Base-by-base conservation (phyloP, 2,113 vertebrate genomes). In the Aviceda subcristata region DNA sequence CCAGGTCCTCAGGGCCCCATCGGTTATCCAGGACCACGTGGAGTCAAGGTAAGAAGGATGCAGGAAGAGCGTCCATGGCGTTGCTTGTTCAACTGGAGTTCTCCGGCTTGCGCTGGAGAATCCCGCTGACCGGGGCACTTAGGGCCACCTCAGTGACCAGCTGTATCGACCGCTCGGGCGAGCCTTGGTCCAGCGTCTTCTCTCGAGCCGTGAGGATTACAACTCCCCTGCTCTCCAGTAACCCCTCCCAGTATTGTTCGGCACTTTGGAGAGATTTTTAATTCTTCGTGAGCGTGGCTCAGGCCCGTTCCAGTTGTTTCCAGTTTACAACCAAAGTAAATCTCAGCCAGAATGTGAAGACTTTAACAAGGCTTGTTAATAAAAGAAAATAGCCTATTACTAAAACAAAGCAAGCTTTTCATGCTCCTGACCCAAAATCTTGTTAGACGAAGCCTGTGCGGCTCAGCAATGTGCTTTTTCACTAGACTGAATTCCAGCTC, bases 1-100 rank as follows among this genome's bases (percentile, higher is more conserved):
- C 89, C 99, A 23, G 99, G 99, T 39, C 98, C 99, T 91, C 99
- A 99, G 98, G 99, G 99, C 78, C 99, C 99, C 23, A 98, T 99
- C 1, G 99, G 99, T 74, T 99, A 99, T 66, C 99, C 99, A 10
- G 99, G 99, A 26, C 98, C 99, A 7, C 98, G 99, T 7, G 99
- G 99, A 71, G 99, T 99, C 62, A 99, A 99, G 99, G 99, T 99
- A 94, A 98, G 98, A 36, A 82, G 39, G 14, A 11, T 0, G 3
- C 29, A 38, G 38, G n/a, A 80, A 20, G 5, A 5, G 9, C 6
- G 4, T 19, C 63, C 8, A 0, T 3, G 1, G 2, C 0, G 1
- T 62, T 77, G 16, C 26, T 69, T 39, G 30, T 36, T 84, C 59
- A 46, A 0, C 38, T 55, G 7, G 6, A 34, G 8, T 24, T 38